These are phyloP conservation scores for Aplysina aerophoba DNA, from an alignment of 37 sponge, comb jelly and placozoan genomes.

Conservation along the genomic window DNA sequence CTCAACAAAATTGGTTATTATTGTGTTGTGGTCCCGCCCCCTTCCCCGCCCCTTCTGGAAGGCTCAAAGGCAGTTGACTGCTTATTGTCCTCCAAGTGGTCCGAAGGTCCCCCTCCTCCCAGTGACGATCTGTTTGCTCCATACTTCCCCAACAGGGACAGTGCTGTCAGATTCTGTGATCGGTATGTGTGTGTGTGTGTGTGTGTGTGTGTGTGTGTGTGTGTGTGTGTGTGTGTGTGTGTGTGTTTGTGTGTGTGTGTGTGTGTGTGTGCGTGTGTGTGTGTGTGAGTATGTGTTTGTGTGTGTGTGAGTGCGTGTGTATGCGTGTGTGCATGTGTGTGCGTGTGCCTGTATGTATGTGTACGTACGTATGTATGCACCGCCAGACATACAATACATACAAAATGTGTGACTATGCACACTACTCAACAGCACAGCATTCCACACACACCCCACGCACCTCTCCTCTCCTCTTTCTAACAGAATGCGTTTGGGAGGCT, in stretches of 20 bases:
- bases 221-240: too few relatives aligned
- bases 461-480: not conserved
- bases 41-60: not conserved
- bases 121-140: conserved; percentile 24
- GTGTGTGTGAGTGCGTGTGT: conserved; percentile 19
- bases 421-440: not conserved
- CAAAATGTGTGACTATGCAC: not conserved
- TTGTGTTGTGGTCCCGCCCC: not conserved
- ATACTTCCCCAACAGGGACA: conserved; percentile 41
- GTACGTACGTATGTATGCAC: conserved; percentile 6
- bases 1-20: not conserved
- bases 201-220: too few relatives aligned
- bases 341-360: conserved; percentile 22
- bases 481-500: conserved; percentile 24
- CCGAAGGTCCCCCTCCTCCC: not conserved
- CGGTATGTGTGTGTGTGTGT: conserved; percentile 11
- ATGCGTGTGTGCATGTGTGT: not conserved
- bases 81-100: conserved; percentile 69
- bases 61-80: conserved; percentile 73
- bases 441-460: too few relatives aligned
- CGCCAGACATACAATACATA: not conserved
- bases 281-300: conserved; percentile 22
- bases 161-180: conserved; percentile 52
- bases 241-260: too few relatives aligned
- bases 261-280: not conserved